Base-by-base conservation (phyloP, 1,140 invertebrate species). In the Caerostris darwini region DNA sequence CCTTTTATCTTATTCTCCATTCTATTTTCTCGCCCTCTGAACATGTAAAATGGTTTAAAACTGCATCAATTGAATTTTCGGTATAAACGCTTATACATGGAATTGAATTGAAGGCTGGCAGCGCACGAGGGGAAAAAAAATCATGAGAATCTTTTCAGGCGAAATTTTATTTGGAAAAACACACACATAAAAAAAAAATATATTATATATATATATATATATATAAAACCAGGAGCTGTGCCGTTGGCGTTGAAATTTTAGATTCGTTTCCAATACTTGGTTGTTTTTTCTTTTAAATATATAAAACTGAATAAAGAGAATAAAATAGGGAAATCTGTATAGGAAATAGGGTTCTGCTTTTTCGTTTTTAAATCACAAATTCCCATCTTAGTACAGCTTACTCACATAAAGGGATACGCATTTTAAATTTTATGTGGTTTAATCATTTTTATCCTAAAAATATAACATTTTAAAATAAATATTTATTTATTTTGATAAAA, bases 31-130 rank as follows among this genome's bases (percentile, higher is more conserved):
- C 50, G 34, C 71, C 34, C 34, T 34, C 34, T 34, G 34, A 34
- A 53, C 71, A 77, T 53, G 71, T 77, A 77, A 77, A 77, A n/a
- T n/a, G n/a, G n/a, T n/a, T n/a, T n/a, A 12, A 77, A 77, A 77
- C n/a, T n/a, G 71, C 71, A 77, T 77, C 71, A 77, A 77, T 77
- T 77, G 71, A 77, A 77, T 77, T 77, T 77, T 53, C 71, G 34
- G 71, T 19, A 50, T 19, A 77, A 77, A 77, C 71, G 12, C 71
- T 77, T 77, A 77, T 50, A 34, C 53, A 77, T 77, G 71, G 34
- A 50, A 77, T 77, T 77, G 34, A 50, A 77, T 77, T 77, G 71
- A 50, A 50, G 34, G 10, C 71, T 8, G 53, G 53, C 19, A 34
- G n/a, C 34, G 34, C 34, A 34, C 34, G 34, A 50, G 34, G 71